Evolutionary conservation across 2,113 vertebrate genomes (phyloP).

Genomic region (Apteryx owenii): DNA sequence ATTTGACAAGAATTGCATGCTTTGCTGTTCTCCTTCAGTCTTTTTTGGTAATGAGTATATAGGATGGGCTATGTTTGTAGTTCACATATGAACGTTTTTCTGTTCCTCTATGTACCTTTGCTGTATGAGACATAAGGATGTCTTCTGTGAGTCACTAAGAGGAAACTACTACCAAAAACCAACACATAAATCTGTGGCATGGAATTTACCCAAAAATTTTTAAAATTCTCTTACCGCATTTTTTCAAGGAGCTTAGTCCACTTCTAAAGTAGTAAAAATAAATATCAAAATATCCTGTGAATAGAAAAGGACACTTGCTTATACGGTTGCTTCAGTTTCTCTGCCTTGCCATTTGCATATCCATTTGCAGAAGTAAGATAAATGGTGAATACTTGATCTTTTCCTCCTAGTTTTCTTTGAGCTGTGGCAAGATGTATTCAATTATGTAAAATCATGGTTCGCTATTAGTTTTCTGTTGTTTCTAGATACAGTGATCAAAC

Average conservation of each 20-base stretch:
- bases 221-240: neutral
- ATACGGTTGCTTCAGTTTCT: neutral
- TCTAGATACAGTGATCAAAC: neutral
- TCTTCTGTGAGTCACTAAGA: neutral
- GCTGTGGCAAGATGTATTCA: neutral
- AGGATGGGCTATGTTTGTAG: neutral
- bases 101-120: neutral
- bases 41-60: neutral
- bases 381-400: neutral
- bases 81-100: neutral
- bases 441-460: neutral
- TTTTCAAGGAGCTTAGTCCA: neutral
- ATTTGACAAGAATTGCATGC: neutral
- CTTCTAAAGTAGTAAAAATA: neutral
- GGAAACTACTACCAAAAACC: neutral
- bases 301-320: neutral
- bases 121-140: neutral
- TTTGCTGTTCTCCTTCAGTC: neutral
- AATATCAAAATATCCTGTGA: neutral
- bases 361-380: neutral
- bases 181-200: neutral
- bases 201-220: neutral
- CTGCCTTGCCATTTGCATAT: neutral
- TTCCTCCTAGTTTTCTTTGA: neutral
- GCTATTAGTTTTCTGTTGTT: neutral